Conservation (phyloP, 2,113 vertebrate genomes). For the Ardeotis arabs region DNA sequence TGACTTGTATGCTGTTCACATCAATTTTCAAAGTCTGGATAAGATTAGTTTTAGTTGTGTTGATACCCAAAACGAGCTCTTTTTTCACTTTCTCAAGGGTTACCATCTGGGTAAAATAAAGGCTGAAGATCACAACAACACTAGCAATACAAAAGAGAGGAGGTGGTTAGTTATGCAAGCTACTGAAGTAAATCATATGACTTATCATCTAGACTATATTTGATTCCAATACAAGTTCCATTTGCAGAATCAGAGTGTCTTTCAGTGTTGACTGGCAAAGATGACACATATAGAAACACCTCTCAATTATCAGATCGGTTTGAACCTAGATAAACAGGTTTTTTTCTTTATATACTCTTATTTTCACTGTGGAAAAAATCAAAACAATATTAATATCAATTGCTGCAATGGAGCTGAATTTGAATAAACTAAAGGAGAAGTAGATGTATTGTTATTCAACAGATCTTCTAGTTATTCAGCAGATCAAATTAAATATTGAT, state of each 20-base stretch:
- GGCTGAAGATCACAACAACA: conserved; percentile 63
- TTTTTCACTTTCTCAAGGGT: conserved; percentile 60
- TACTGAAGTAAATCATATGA: neutral
- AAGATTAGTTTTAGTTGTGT: conserved; percentile 54
- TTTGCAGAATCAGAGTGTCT: neutral
- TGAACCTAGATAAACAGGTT: neutral
- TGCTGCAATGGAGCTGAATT: neutral
- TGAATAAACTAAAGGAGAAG: neutral
- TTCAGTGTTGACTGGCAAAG: neutral
- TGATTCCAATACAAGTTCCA: neutral
- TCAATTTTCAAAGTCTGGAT: conserved; percentile 69
- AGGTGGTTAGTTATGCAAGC: neutral
- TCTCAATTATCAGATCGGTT: neutral
- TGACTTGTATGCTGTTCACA: conserved; percentile 73
- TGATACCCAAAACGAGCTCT: conserved; percentile 67
- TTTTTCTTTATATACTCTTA: neutral
- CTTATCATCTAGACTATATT: neutral
- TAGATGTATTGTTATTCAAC: neutral
- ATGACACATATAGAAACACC: neutral
- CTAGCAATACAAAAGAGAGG: conserved; percentile 57
- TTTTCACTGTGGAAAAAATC: rapidly evolving
- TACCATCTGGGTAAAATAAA: conserved; percentile 67
- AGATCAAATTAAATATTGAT: neutral
- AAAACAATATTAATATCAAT: neutral
- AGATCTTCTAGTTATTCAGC: neutral